These are phyloP conservation scores for Penelope pileata DNA, from an alignment of 2,113 vertebrate genomes.

Conservation along the genomic window DNA sequence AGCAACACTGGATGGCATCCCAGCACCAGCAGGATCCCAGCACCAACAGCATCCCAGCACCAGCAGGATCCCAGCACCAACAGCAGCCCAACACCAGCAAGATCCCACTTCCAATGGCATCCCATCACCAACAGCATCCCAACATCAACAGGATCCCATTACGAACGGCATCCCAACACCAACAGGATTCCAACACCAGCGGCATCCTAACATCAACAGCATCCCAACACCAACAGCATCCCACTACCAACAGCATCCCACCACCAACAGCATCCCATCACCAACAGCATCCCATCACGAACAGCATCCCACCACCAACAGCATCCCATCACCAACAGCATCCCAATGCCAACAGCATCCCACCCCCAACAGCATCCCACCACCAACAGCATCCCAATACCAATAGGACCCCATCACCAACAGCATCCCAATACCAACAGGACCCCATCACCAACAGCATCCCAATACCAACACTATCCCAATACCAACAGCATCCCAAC, in stretches of 20 bases:
- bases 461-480: accelerated
- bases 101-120: background rate
- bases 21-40: too few relatives aligned
- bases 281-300: background rate
- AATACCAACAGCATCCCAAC: accelerated
- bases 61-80: too few relatives aligned
- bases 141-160: too few relatives aligned
- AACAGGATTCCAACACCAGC: too few relatives aligned
- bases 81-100: background rate
- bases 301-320: accelerated
- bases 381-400: accelerated
- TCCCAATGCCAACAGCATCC: accelerated
- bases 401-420: accelerated
- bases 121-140: background rate
- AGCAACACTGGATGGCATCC: background rate
- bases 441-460: accelerated
- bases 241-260: background rate
- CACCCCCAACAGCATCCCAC: accelerated
- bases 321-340: accelerated
- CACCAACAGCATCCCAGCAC: too few relatives aligned
- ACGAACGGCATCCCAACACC: background rate
- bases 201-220: too few relatives aligned
- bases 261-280: too few relatives aligned
- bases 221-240: too few relatives aligned
- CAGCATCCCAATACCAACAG: accelerated